Evolutionary conservation across 30 jellyfish, hydroid and myxozoan genomes (phyloP).

Genomic region (Aurelia aurita): DNA sequence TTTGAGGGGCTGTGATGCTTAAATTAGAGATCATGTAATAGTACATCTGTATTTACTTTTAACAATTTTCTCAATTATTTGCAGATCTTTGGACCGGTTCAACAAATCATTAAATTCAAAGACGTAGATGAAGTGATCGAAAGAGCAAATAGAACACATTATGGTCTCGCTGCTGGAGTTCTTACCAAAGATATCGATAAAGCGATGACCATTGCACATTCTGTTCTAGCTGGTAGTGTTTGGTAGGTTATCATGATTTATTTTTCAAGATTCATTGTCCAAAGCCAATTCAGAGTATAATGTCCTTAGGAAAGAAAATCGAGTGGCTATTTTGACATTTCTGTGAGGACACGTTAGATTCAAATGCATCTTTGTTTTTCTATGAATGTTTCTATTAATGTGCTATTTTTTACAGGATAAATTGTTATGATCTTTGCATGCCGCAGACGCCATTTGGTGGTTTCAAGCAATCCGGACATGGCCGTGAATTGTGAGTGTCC

Average conservation of each 20-base stretch:
- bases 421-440: slow-evolving; percentile 82
- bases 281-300: too few species aligned
- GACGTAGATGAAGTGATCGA: slow-evolving; percentile 88
- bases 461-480: slow-evolving; percentile 96
- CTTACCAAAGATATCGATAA: slow-evolving; percentile 86
- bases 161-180: slow-evolving; percentile 98
- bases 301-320: too few species aligned
- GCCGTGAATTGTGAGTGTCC: slow-evolving; percentile 94
- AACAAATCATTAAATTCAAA: slow-evolving; percentile 87
- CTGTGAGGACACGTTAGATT: too few species aligned
- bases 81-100: slow-evolving; percentile 99
- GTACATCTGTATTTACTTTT: too few species aligned
- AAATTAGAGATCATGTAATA: too few species aligned
- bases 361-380: too few species aligned
- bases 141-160: slow-evolving; percentile 88
- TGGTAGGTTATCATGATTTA: slow-evolving; percentile 66
- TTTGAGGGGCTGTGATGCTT: too few species aligned
- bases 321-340: too few species aligned
- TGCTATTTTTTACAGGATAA: slow-evolving; percentile 72
- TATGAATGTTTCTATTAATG: neutral
- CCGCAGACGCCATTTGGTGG: slow-evolving; percentile 99
- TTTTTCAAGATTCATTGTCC: too few species aligned
- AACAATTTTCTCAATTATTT: neutral
- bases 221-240: slow-evolving; percentile 94
- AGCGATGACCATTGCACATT: slow-evolving; percentile 93